These are phyloP conservation scores for Belonocnema kinseyi DNA, from an alignment of 1,140 invertebrate genomes.

Conservation along the genomic window DNA sequence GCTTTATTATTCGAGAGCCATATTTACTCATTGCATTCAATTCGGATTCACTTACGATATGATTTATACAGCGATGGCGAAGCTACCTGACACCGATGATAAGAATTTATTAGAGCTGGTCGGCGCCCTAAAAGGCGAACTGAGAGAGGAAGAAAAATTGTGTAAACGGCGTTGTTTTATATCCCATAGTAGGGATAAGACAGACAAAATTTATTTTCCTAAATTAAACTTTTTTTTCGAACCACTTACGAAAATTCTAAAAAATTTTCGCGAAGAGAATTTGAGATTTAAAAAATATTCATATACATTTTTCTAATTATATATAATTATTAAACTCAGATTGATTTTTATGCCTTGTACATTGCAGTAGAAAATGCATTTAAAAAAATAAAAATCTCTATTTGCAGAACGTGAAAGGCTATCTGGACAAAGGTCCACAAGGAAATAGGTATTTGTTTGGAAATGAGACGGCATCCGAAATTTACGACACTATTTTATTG, in stretches of 20 bases:
- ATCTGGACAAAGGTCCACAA: conserved; percentile 40
- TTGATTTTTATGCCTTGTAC: too few species aligned
- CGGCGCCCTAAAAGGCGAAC: conserved; percentile 58
- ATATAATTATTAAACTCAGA: too few species aligned
- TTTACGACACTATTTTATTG: conserved; percentile 56
- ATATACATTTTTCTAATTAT: too few species aligned
- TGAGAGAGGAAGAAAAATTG: not conserved
- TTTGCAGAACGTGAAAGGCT: not conserved
- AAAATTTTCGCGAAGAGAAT: too few species aligned
- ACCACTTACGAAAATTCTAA: too few species aligned
- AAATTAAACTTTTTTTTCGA: too few species aligned
- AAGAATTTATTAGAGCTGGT: conserved; percentile 70
- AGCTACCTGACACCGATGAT: conserved; percentile 65
- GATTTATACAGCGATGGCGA: conserved; percentile 63
- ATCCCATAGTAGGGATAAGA: not conserved
- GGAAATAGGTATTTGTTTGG: conserved; percentile 49
- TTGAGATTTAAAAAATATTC: too few species aligned
- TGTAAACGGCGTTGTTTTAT: not conserved
- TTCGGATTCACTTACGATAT: conserved; percentile 73
- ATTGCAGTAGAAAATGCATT: too few species aligned
- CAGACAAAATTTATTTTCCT: too few species aligned
- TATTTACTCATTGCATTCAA: conserved; percentile 76
- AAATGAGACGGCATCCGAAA: conserved; percentile 43
- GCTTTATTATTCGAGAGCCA: conserved; percentile 68
- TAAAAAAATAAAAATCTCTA: too few species aligned